A percentile compares a stretch with the other conserved stretches of the same genome.
phyloP scores from a whole-genome alignment of 1,140 invertebrate species.

The Polypedilum pembai region DNA sequence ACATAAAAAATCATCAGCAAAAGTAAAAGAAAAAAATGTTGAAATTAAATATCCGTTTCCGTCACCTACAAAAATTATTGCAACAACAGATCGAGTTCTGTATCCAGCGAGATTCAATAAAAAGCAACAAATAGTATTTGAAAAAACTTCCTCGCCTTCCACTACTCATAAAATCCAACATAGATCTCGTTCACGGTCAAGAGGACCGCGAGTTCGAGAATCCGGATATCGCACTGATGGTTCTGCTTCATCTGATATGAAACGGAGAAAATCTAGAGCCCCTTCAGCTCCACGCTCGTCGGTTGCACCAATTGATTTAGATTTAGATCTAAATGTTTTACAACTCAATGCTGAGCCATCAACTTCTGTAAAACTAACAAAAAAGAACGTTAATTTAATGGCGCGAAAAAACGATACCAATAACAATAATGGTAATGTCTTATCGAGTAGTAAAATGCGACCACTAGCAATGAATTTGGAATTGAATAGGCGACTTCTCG shows the following conservation, averaged over 20 bases:
- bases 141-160: not conserved
- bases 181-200: not conserved
- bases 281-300: not conserved
- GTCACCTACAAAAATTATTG: not conserved
- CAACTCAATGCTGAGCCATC: slow-evolving; percentile 1
- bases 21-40: not conserved
- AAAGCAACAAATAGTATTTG: not conserved
- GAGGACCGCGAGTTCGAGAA: not conserved
- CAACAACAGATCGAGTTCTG: not conserved
- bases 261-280: not conserved
- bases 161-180: not conserved
- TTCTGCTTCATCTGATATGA: not conserved
- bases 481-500: not conserved
- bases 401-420: slow-evolving; percentile 36
- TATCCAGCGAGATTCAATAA: slow-evolving; percentile 20
- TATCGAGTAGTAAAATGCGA: not conserved
- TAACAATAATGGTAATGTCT: slow-evolving; percentile 35
- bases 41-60: not conserved
- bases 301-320: not conserved
- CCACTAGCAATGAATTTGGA: not conserved
- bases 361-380: slow-evolving; percentile 43
- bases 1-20: not conserved
- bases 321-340: not conserved
- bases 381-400: slow-evolving; percentile 41
- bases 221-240: slow-evolving; percentile 15